Conservation (phyloP, 1,140 invertebrate genomes). For the Drosophila tropicalis region DNA sequence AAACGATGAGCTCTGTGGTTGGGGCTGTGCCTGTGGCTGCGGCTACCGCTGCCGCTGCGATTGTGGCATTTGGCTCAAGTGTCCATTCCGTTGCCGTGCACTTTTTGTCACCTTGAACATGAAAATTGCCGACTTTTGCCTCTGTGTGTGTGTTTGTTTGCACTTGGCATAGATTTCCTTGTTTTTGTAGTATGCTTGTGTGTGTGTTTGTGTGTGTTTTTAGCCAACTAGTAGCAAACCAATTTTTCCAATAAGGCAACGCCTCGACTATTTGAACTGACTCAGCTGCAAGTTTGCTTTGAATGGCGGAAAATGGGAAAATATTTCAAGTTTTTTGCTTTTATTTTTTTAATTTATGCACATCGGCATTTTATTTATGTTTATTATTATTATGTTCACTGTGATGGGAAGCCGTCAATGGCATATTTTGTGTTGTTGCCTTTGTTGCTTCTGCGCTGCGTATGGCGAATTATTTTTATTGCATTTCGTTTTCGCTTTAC, state of each 20-base stretch:
- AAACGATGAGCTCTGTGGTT: conserved; percentile 45
- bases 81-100: conserved; percentile 52
- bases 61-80: conserved; percentile 66
- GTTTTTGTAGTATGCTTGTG: background rate
- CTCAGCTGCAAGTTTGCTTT: conserved; percentile 6
- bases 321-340: conserved; percentile 2
- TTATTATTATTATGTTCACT: conserved; percentile 44
- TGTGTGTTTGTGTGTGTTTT: conserved; percentile 11
- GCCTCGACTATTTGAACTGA: background rate
- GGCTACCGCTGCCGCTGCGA: background rate
- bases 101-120: conserved; percentile 70
- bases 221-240: conserved; percentile 32
- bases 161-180: conserved; percentile 66
- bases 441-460: conserved; percentile 29
- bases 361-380: conserved; percentile 43
- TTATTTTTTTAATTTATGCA: conserved; percentile 34
- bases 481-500: conserved; percentile 59
- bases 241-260: conserved; percentile 56
- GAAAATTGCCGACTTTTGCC: conserved; percentile 43
- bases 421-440: conserved; percentile 23
- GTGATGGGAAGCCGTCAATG: conserved; percentile 19
- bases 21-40: background rate
- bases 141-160: conserved; percentile 41
- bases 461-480: conserved; percentile 69
- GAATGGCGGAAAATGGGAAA: conserved; percentile 28